A percentile compares a stretch with the other conserved stretches of the same genome.
phyloP scores from a whole-genome alignment of 1,140 invertebrate species.

The Neuroterus valhalla region DNA sequence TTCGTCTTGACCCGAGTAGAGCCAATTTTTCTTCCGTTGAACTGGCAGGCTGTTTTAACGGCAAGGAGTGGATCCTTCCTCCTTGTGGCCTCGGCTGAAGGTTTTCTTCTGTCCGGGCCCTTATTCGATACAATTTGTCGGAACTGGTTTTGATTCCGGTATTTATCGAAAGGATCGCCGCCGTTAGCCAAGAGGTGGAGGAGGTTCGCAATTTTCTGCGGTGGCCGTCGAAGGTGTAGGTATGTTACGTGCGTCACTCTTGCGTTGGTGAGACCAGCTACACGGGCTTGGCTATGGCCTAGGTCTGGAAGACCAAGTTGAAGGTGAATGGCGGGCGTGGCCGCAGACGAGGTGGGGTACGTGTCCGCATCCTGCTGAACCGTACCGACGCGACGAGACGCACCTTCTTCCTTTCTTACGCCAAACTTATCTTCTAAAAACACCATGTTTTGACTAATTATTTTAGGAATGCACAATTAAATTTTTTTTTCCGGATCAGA shows the following conservation, averaged over 20 bases:
- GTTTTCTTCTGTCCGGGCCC: constrained; percentile 33
- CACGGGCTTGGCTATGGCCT: not conserved
- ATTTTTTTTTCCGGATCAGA: not conserved
- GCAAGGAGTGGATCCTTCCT: not conserved
- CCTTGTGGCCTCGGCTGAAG: constrained; percentile 10
- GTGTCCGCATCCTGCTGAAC: constrained; percentile 55
- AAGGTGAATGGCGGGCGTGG: constrained; percentile 68
- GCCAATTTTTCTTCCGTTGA: not conserved
- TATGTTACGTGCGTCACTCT: constrained; percentile 11
- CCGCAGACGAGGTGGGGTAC: constrained; percentile 49
- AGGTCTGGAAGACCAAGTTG: constrained; percentile 56
- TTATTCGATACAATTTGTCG: constrained; percentile 46
- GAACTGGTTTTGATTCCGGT: constrained; percentile 44
- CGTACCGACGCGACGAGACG: too few species aligned
- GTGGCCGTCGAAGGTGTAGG: constrained; percentile 1
- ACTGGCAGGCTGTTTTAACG: not conserved
- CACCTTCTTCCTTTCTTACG: constrained; percentile 59
- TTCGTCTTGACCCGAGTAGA: not conserved
- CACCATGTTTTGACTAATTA: not conserved
- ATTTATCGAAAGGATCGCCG: constrained; percentile 37
- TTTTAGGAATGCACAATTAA: not conserved
- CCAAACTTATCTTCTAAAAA: constrained; percentile 34
- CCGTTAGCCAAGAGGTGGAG: constrained; percentile 17
- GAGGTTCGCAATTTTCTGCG: constrained; percentile 35
- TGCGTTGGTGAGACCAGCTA: constrained; percentile 17